Evolutionary conservation across 2,888 invertebrate species (phyloP).

Genomic region (Diabrotica balteata): DNA sequence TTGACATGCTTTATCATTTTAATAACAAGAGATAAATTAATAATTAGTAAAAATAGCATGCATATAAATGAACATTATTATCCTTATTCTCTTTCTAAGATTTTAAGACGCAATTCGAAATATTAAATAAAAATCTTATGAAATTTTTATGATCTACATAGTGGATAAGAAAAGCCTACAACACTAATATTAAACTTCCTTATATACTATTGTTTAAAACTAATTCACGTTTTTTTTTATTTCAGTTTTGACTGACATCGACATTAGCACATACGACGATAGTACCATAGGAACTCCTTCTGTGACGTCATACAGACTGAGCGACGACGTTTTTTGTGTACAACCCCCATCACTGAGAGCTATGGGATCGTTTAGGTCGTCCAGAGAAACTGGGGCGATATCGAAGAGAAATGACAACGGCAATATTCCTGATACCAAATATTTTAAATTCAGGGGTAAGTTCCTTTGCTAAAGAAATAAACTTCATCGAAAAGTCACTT

Average conservation of each 20-base stretch:
- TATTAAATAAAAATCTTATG: no score
- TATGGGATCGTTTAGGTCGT: constrained; percentile 54
- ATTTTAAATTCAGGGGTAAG: constrained; percentile 60
- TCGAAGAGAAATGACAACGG: constrained; percentile 46
- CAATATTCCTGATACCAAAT: constrained; percentile 51
- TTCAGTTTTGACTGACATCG: constrained; percentile 67
- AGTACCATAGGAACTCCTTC: constrained; percentile 57
- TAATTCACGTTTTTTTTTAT: constrained; percentile 27
- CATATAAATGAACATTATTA: no score
- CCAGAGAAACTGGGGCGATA: constrained; percentile 44
- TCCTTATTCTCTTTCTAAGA: no score
- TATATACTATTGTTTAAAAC: no score
- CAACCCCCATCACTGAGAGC: constrained; percentile 55
- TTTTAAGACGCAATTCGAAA: no score
- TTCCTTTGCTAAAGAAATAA: background rate
- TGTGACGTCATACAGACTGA: constrained; percentile 57
- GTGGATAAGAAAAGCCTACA: no score
- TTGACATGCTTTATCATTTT: no score
- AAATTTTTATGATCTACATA: no score
- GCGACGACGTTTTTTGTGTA: constrained; percentile 56
- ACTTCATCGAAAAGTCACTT: no score
- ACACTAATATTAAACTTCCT: no score
- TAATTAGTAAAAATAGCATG: no score
- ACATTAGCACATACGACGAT: constrained; percentile 63
- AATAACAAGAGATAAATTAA: no score